Conservation (phyloP, 35 echinoderm and acorn worm species). For the Stichopus chloronotus region DNA sequence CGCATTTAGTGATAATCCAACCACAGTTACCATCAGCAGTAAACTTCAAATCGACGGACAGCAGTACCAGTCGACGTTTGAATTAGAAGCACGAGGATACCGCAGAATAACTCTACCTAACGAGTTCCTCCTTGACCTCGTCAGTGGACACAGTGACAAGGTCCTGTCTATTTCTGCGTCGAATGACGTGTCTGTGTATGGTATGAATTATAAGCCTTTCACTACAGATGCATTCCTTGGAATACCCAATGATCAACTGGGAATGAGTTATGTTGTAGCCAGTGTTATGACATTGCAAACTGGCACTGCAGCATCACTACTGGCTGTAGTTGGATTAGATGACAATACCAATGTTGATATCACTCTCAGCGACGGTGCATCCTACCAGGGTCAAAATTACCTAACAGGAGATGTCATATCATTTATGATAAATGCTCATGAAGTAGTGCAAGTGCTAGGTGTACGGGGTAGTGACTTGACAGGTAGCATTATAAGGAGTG, state of each 20-base stretch:
- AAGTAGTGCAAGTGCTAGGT: constrained; percentile 56
- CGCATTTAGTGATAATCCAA: constrained; percentile 65
- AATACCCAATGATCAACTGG: constrained; percentile 56
- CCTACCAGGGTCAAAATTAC: constrained; percentile 39
- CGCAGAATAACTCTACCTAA: not conserved
- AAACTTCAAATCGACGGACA: constrained; percentile 32
- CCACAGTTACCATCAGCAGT: constrained; percentile 70
- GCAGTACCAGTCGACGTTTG: constrained; percentile 5
- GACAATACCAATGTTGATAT: constrained; percentile 52
- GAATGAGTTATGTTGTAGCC: constrained; percentile 50
- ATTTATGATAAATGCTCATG: constrained; percentile 31
- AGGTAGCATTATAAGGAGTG: constrained; percentile 46
- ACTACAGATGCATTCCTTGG: constrained; percentile 72
- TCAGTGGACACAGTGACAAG: constrained; percentile 43
- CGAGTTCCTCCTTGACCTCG: not conserved
- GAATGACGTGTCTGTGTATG: constrained; percentile 72
- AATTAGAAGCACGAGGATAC: constrained; percentile 44
- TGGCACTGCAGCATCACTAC: not conserved
- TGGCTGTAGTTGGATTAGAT: constrained; percentile 53
- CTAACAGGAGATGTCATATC: constrained; percentile 11
- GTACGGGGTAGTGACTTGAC: constrained; percentile 21
- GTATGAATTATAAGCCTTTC: constrained; percentile 25
- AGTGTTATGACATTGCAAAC: not conserved
- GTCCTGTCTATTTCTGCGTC: constrained; percentile 46
- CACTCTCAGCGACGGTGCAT: not conserved